A percentile compares a stretch with the other conserved stretches of the same genome.
phyloP scores from a whole-genome alignment of 2,888 invertebrate genomes.

The Hyalella azteca region DNA sequence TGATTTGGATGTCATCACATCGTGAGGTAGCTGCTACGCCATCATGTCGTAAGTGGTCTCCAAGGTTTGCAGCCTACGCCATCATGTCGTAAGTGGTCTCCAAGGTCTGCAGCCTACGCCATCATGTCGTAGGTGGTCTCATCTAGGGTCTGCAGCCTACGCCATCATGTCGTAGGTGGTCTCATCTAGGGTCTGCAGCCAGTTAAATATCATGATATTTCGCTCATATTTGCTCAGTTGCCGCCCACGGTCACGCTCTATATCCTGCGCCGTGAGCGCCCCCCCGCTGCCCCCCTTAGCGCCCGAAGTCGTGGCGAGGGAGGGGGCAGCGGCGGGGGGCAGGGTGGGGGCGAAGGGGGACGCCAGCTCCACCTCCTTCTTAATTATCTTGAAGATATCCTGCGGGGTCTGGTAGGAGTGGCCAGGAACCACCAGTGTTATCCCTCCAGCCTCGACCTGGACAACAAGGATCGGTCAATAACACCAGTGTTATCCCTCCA shows the following conservation, averaged over 20 bases:
- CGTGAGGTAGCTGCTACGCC: background rate
- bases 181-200: conserved; percentile 82
- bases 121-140: conserved; percentile 50
- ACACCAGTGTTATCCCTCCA: conserved; percentile 46
- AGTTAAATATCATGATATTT: conserved; percentile 96
- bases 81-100: background rate
- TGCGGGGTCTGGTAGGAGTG: conserved; percentile 56
- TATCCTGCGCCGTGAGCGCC: conserved; percentile 65
- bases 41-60: background rate
- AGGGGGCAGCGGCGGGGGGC: conserved; percentile 39
- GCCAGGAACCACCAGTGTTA: conserved; percentile 49
- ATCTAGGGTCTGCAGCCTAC: no score
- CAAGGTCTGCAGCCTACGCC: background rate
- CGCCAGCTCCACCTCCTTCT: conserved; percentile 48
- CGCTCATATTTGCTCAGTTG: conserved; percentile 86
- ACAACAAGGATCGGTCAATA: no score
- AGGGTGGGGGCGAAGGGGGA: conserved; percentile 41
- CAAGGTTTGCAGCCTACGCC: background rate
- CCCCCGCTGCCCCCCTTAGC: conserved; percentile 25
- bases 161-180: conserved; percentile 47
- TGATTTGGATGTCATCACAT: background rate
- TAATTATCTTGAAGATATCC: conserved; percentile 55
- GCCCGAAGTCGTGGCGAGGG: conserved; percentile 63
- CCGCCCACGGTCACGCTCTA: conserved; percentile 81
- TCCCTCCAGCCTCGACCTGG: conserved; percentile 50